Percentiles rank a stretch among this genome's conserved stretches.
These are phyloP conservation scores for Drosophila sordidula DNA, from an alignment of 2,888 invertebrate species.

Conservation along the genomic window DNA sequence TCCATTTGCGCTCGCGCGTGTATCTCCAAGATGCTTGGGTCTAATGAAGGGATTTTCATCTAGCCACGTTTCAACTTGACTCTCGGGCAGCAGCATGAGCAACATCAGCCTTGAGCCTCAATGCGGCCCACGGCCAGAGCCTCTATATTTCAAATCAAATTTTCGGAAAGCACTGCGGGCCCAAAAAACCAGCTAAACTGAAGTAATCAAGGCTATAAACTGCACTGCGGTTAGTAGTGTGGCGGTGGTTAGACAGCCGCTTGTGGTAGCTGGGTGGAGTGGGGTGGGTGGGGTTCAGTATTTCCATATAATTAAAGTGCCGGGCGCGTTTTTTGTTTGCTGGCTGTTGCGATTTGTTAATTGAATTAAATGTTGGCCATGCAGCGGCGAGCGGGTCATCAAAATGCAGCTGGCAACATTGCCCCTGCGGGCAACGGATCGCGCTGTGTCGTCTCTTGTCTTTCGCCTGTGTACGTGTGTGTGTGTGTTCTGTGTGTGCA, in stretches of 20 bases:
- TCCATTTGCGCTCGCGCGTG: conserved; percentile 52
- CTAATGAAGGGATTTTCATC: conserved; percentile 58
- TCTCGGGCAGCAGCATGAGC: conserved; percentile 3
- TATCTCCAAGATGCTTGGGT: conserved; percentile 47
- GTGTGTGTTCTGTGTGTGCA: conserved; percentile 38
- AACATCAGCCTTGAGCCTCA: conserved; percentile 42
- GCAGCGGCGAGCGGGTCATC: conserved; percentile 66
- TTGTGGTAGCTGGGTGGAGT: not conserved
- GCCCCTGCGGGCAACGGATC: conserved; percentile 43
- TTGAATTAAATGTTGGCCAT: conserved; percentile 75
- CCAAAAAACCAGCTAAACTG: conserved; percentile 24
- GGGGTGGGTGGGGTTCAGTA: not conserved
- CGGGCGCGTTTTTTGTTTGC: conserved; percentile 45
- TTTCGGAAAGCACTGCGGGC: conserved; percentile 19
- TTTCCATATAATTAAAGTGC: conserved; percentile 62
- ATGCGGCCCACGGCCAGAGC: conserved; percentile 10
- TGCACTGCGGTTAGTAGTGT: conserved; percentile 40
- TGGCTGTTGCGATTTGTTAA: conserved; percentile 74
- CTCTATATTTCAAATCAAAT: conserved; percentile 43
- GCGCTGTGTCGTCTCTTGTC: conserved; percentile 21
- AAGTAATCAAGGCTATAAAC: conserved; percentile 50
- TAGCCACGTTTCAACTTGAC: conserved; percentile 62
- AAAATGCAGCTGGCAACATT: conserved; percentile 67
- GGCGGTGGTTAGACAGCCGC: not conserved
- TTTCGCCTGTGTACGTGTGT: conserved; percentile 2